Evolutionary conservation across 2,113 vertebrate species (phyloP).

Genomic region (Pedetes capensis): DNA sequence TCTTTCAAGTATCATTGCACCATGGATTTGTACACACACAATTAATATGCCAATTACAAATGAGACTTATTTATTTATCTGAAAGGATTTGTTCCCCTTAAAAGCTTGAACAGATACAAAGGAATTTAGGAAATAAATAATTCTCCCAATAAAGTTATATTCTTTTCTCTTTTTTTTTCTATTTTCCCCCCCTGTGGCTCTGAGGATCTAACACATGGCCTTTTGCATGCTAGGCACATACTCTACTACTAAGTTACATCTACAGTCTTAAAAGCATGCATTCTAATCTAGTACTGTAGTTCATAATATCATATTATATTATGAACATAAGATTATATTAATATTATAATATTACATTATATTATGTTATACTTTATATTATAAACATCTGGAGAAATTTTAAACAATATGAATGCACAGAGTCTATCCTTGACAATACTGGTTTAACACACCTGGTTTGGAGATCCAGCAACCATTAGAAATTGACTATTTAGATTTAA

Average conservation of each 20-base stretch:
- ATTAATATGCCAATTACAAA: conserved; percentile 48
- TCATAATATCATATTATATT: no score
- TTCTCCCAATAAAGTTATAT: not conserved
- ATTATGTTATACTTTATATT: no score
- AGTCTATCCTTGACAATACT: not conserved
- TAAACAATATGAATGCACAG: not conserved
- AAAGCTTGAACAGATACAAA: conserved; percentile 20
- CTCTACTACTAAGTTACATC: no score
- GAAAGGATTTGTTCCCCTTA: not conserved
- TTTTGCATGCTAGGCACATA: no score
- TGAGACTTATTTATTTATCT: not conserved
- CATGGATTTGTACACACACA: conserved; percentile 47
- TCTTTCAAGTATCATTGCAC: conserved; percentile 49
- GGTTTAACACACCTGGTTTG: not conserved
- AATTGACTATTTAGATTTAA: not conserved
- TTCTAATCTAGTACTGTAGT: not conserved
- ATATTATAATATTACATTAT: no score
- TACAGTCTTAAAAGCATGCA: no score
- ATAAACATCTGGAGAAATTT: not conserved
- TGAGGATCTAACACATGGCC: no score
- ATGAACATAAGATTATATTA: no score
- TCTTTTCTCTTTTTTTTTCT: no score
- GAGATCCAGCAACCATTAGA: not conserved
- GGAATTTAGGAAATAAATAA: not conserved
- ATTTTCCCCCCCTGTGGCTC: no score